These are phyloP conservation scores for Sorex maritimensis DNA, from an alignment of 2,797 vertebrate species.

Conservation along the genomic window DNA sequence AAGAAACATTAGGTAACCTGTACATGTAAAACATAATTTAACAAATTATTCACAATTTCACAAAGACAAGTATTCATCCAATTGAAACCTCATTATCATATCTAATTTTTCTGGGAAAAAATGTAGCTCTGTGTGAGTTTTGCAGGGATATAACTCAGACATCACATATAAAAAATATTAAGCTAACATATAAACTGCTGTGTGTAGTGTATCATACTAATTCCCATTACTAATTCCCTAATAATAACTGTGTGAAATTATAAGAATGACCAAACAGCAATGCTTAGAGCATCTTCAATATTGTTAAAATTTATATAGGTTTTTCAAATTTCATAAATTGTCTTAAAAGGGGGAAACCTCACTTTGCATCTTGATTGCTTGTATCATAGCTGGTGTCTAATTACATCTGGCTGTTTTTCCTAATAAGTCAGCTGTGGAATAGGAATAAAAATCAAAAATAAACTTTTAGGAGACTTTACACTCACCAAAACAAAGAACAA, in stretches of 20 bases:
- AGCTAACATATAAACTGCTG: slow-evolving; percentile 30
- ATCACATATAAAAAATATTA: no score
- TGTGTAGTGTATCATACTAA: not conserved
- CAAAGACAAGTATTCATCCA: slow-evolving; percentile 53
- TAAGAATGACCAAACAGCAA: slow-evolving; percentile 2
- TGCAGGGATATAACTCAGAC: no score
- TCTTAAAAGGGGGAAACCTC: slow-evolving; percentile 29
- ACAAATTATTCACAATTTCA: slow-evolving; percentile 52
- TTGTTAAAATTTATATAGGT: slow-evolving; percentile 28
- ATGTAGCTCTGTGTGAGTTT: not conserved
- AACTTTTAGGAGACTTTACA: not conserved
- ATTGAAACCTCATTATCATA: slow-evolving; percentile 6
- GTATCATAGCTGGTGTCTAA: slow-evolving; percentile 33
- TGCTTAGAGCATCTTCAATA: slow-evolving; percentile 22
- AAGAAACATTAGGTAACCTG: slow-evolving; percentile 39
- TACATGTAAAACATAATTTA: not conserved
- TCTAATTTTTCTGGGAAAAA: slow-evolving; percentile 60
- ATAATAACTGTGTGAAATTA: slow-evolving; percentile 3
- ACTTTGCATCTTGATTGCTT: slow-evolving; percentile 53
- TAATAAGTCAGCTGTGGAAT: not conserved
- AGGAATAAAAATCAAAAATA: slow-evolving; percentile 58
- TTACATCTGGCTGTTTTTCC: slow-evolving; percentile 36
- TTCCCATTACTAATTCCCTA: slow-evolving; percentile 13
- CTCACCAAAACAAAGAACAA: slow-evolving; percentile 32
- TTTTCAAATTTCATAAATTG: slow-evolving; percentile 36